Conservation (phyloP, 2,113 vertebrate genomes). For the Nothocercus nigrocapillus region DNA sequence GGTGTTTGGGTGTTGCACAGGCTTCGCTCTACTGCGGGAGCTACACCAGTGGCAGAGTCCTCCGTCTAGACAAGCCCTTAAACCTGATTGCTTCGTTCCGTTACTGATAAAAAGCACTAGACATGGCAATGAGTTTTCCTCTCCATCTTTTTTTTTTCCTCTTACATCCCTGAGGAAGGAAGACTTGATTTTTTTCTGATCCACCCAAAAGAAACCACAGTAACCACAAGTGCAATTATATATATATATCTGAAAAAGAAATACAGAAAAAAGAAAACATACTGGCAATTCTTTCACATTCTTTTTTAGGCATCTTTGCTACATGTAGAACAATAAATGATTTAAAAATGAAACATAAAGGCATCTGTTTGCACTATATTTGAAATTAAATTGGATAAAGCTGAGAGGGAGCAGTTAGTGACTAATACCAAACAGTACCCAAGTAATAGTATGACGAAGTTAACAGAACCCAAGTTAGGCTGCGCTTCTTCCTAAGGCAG, state of each 20-base stretch:
- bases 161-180: constrained; percentile 70
- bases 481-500: constrained; percentile 66
- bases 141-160: constrained; percentile 20
- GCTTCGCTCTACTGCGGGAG: not conserved
- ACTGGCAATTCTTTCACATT: constrained; percentile 64
- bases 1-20: not conserved
- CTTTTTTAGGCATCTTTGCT: constrained; percentile 70
- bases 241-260: constrained; percentile 63
- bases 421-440: constrained; percentile 64
- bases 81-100: constrained; percentile 59
- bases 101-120: constrained; percentile 68
- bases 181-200: constrained; percentile 72
- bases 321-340: constrained; percentile 73
- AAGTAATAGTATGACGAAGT: constrained; percentile 66
- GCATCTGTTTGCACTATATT: constrained; percentile 65
- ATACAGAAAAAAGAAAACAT: not conserved
- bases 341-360: constrained; percentile 72
- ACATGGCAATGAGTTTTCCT: constrained; percentile 66
- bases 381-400: constrained; percentile 71
- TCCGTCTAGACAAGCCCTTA: constrained; percentile 56
- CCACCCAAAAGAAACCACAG: constrained; percentile 69
- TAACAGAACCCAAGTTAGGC: constrained; percentile 58
- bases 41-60: constrained; percentile 21
- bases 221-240: constrained; percentile 66
- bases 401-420: constrained; percentile 46